Conservation (phyloP, 2,113 vertebrate species). For the Dasyprocta punctata region DNA sequence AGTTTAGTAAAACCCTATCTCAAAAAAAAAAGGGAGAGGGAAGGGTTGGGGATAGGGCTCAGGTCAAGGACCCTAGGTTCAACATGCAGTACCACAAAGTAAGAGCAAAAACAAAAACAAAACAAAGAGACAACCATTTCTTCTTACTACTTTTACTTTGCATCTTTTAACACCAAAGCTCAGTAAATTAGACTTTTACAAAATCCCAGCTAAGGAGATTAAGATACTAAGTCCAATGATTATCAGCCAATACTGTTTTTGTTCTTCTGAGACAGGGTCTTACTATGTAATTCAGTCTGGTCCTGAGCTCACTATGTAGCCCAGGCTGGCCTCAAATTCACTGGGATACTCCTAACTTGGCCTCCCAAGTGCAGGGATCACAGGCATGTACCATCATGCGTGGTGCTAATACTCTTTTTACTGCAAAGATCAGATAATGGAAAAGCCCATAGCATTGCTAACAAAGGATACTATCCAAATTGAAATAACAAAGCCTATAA, state of each 20-base stretch:
- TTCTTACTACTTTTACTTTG: background rate
- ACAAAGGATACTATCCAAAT: background rate
- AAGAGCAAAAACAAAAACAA: background rate
- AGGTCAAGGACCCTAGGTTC: background rate
- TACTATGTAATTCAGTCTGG: background rate
- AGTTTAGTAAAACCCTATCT: background rate
- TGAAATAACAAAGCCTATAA: background rate
- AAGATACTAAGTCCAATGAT: background rate
- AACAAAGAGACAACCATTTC: background rate
- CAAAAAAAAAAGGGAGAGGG: background rate
- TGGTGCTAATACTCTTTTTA: background rate
- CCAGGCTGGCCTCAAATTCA: background rate
- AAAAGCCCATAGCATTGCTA: background rate
- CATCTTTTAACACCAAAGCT: constrained; percentile 13
- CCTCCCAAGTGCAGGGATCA: background rate
- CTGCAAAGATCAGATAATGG: background rate
- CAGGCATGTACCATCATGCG: background rate
- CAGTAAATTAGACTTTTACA: background rate
- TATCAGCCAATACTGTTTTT: background rate
- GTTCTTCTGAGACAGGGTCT: background rate
- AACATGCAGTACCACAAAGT: background rate
- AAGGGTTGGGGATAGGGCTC: background rate
- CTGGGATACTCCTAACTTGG: background rate
- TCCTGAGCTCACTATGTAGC: background rate
- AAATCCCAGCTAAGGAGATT: background rate